Evolutionary conservation across 1,140 invertebrate species (phyloP).

Genomic region (Hyposmocoma kahamanoa): DNA sequence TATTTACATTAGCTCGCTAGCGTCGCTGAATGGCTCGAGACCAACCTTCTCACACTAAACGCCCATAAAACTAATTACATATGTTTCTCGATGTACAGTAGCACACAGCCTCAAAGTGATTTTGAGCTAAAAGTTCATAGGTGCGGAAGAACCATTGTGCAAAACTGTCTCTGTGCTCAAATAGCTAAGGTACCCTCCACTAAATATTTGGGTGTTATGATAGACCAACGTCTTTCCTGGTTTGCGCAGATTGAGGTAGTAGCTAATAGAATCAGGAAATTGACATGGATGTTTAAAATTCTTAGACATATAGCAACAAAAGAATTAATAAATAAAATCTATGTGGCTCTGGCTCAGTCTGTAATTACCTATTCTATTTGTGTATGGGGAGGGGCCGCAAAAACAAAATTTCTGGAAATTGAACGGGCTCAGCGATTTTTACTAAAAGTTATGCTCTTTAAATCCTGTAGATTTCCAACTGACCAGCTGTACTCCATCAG

Average conservation of each 20-base stretch:
- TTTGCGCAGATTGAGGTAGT: not conserved
- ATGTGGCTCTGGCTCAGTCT: slow-evolving; percentile 1
- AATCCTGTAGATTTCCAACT: not conserved
- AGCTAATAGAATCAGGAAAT: not conserved
- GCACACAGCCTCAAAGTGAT: slow-evolving; percentile 1
- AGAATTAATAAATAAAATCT: slow-evolving; percentile 1
- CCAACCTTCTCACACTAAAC: slow-evolving; percentile 3
- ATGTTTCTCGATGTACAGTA: not conserved
- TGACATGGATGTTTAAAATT: slow-evolving; percentile 5
- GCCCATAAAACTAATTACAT: slow-evolving; percentile 6
- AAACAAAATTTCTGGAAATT: not conserved
- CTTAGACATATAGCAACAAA: not conserved
- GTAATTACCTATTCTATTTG: not conserved
- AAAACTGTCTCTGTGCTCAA: not conserved
- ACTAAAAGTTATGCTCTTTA: slow-evolving; percentile 4
- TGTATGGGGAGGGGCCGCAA: slow-evolving; percentile 6
- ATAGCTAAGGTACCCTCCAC: not conserved
- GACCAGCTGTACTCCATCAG: not conserved
- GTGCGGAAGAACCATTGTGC: not conserved
- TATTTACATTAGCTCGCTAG: too few relatives aligned
- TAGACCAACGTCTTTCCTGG: slow-evolving; percentile 4
- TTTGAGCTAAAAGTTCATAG: not conserved
- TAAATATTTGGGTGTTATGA: slow-evolving; percentile 3
- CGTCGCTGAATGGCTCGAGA: not conserved
- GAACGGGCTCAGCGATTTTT: slow-evolving; percentile 4